Percentiles rank a stretch among this genome's conserved stretches.
phyloP scores from a whole-genome alignment of 2,888 invertebrate genomes.

The Acrocyrtus sp. region DNA sequence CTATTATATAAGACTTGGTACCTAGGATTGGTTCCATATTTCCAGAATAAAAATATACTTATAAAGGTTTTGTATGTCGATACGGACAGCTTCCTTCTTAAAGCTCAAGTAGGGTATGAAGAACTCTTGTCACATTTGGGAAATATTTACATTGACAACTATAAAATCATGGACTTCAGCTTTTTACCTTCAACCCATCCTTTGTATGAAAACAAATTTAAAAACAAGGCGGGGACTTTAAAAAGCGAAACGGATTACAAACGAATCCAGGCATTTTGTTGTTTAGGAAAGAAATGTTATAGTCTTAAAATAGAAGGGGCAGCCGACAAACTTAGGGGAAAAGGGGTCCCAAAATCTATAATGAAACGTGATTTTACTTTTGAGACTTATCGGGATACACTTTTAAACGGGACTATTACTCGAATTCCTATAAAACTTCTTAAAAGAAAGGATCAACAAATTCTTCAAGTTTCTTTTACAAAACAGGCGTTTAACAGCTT shows the following conservation, averaged over 20 bases:
- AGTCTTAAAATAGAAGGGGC: background rate
- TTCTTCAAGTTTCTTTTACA: background rate
- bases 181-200: background rate
- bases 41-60: background rate
- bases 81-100: background rate
- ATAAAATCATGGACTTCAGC: background rate
- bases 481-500: background rate
- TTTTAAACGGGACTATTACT: background rate
- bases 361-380: background rate
- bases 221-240: background rate
- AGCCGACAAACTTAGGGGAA: background rate
- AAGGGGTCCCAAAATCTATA: background rate
- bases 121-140: background rate
- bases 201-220: background rate
- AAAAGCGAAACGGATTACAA: background rate
- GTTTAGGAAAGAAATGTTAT: background rate
- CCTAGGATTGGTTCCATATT: background rate
- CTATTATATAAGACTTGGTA: background rate
- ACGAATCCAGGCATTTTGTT: background rate
- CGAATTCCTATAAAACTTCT: background rate
- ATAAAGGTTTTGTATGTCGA: background rate
- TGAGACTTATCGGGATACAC: background rate
- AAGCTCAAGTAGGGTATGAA: background rate
- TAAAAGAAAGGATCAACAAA: background rate
- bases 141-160: background rate